A percentile compares a stretch with the other conserved stretches of the same genome.
Conservation (phyloP, 1,140 invertebrate species). For the Condylostylus longicornis region DNA sequence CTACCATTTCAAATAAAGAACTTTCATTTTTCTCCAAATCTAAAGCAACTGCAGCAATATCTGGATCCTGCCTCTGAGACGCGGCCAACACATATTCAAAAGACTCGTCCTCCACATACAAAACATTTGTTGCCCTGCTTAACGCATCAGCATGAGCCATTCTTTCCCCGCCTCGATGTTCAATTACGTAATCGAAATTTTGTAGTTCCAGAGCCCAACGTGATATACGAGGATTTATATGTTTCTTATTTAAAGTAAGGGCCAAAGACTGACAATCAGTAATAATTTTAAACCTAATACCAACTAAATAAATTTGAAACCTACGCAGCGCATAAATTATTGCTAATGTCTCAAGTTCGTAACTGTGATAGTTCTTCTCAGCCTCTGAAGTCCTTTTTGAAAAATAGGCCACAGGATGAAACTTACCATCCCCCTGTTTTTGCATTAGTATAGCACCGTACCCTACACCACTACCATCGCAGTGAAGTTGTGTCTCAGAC, state of each 20-base stretch:
- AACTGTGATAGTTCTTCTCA: constrained; percentile 33
- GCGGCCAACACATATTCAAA: constrained; percentile 8
- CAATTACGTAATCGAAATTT: constrained; percentile 7
- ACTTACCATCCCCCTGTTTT: constrained; percentile 6
- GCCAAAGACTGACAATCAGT: constrained; percentile 29
- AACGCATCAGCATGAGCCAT: constrained; percentile 23
- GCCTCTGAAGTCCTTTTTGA: constrained; percentile 18
- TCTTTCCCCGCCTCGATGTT: constrained; percentile 12
- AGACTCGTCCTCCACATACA: constrained; percentile 4
- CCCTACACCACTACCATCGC: constrained; percentile 13
- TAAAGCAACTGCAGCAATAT: constrained; percentile 2
- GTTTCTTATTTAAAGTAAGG: constrained; percentile 29
- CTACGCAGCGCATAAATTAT: constrained; percentile 35
- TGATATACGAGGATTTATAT: constrained; percentile 23
- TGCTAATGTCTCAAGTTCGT: constrained; percentile 36
- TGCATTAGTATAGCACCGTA: constrained; percentile 15
- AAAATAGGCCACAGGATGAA: constrained; percentile 24
- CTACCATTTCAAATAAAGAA: constrained; percentile 5
- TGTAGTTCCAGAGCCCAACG: constrained; percentile 19
- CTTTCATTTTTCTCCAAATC: constrained; percentile 4
- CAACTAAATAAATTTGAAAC: constrained; percentile 35
- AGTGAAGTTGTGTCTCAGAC: constrained; percentile 15
- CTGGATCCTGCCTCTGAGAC: constrained; percentile 5
- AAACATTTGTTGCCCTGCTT: constrained; percentile 11
- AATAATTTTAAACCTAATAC: constrained; percentile 33